Evolutionary conservation across 2,113 vertebrate genomes (phyloP).

Genomic region (Gnathonemus longibarbis): DNA sequence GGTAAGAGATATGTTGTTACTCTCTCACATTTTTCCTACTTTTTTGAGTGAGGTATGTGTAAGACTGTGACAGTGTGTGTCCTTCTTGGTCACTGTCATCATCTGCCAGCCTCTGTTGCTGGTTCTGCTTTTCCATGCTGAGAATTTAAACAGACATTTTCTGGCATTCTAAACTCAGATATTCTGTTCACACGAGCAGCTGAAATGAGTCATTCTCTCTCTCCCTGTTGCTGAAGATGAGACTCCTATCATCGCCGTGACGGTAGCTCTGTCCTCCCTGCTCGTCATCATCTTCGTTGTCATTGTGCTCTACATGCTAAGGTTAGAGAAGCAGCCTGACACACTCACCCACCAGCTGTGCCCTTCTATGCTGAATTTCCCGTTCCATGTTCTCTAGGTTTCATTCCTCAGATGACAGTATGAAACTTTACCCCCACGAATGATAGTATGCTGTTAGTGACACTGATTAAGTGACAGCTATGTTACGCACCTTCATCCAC

Average conservation of each 20-base stretch:
- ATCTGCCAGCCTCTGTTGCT: background rate
- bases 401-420: background rate
- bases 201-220: background rate
- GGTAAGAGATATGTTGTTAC: background rate
- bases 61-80: background rate
- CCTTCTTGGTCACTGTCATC: background rate
- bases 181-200: background rate
- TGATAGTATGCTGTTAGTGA: background rate
- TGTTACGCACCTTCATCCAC: background rate
- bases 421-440: background rate
- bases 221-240: constrained; percentile 57
- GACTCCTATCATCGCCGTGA: constrained; percentile 89
- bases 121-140: background rate
- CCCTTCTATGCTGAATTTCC: background rate
- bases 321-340: constrained; percentile 58
- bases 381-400: background rate
- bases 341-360: background rate
- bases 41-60: background rate
- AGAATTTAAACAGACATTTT: background rate
- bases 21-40: background rate
- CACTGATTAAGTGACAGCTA: background rate
- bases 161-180: background rate
- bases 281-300: constrained; percentile 96
- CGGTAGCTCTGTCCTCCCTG: constrained; percentile 91
- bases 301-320: constrained; percentile 97